Evolutionary conservation across 1,140 invertebrate species (phyloP), one percentile per base, ranked within the genome.

Genomic region (Microplitis mediator): DNA sequence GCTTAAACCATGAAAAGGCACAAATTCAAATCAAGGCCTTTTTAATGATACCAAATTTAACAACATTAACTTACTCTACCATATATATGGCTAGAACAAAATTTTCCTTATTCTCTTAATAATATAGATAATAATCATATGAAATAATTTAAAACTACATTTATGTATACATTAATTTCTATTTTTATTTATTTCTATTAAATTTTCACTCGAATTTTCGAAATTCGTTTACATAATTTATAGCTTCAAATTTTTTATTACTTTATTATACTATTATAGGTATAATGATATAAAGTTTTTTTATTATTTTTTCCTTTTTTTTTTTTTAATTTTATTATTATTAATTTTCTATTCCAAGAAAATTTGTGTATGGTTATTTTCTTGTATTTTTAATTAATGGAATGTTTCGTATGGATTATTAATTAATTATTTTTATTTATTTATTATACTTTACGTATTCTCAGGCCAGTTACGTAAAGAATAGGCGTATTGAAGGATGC

Each of bases 321-420:
- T 50, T 66, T 31, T 23, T 23, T 23, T 1, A 23, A 23, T 23
- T 23, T 23, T 23, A 23, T 23, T 23, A 23, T 23, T 23, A 23
- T 23, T 23, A 23, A 23, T 23, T 23, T 23, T 23, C 23, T 23
- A 0, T 0, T 23, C 2, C 23, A 23, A 23, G 23, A 23, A 23
- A 23, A 23, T 23, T 23, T 23, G 23, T 23, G 23, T n/a, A n/a
- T 23, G 23, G 23, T 23, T 23, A 23, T 23, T 23, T 23, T 23
- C 23, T 23, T 23, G 23, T 23, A 23, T 23, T 23, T 23, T 23
- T 1, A 23, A 1, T 14, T 54, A 32, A 68, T 68, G 65, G 65
- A 68, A 68, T 68, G 51, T 68, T 52, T 68, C 31, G 65, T 68
- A 56, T 68, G 65, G 65, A 68, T 68, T 68, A 51, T 51, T 54